Evolutionary conservation across 2,888 invertebrate species (phyloP).

Genomic region (Catocala sponsa): DNA sequence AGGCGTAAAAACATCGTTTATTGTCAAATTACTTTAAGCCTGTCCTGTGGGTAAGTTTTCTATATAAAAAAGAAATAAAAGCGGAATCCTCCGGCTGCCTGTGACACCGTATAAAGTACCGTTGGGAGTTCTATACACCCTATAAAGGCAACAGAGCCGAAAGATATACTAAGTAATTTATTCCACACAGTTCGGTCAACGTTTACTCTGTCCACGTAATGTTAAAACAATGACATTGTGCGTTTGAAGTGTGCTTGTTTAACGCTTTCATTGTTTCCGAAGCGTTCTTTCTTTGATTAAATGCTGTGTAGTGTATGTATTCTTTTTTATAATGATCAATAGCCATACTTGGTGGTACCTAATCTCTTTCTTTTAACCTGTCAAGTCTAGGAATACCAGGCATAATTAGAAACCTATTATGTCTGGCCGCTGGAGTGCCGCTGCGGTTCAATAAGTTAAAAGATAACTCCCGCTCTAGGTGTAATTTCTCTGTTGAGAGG

Average conservation of each 20-base stretch:
- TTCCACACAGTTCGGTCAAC: conserved; percentile 21
- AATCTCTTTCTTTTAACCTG: too few species aligned
- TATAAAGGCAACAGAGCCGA: conserved; percentile 27
- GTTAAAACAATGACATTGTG: conserved; percentile 76
- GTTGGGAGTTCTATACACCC: conserved; percentile 12
- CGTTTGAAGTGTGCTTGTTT: conserved; percentile 54
- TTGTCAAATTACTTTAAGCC: too few species aligned
- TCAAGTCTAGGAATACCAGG: too few species aligned
- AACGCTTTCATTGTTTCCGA: conserved; percentile 72
- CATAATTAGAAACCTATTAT: too few species aligned
- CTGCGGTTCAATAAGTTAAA: not conserved
- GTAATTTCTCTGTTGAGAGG: too few species aligned
- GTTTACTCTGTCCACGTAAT: conserved; percentile 53
- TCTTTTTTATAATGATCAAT: not conserved
- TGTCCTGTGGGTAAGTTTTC: too few species aligned
- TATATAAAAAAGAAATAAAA: too few species aligned
- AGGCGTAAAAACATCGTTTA: too few species aligned
- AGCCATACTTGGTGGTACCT: too few species aligned
- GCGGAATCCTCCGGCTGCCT: not conserved
- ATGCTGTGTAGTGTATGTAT: conserved; percentile 30
- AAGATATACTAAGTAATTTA: conserved; percentile 22
- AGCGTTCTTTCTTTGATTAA: conserved; percentile 60
- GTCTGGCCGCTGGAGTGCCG: too few species aligned
- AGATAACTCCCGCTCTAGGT: too few species aligned
- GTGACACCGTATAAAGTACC: conserved; percentile 16